Evolutionary conservation across 1,140 invertebrate genomes (phyloP).

Genomic region (Prorops nasuta): DNA sequence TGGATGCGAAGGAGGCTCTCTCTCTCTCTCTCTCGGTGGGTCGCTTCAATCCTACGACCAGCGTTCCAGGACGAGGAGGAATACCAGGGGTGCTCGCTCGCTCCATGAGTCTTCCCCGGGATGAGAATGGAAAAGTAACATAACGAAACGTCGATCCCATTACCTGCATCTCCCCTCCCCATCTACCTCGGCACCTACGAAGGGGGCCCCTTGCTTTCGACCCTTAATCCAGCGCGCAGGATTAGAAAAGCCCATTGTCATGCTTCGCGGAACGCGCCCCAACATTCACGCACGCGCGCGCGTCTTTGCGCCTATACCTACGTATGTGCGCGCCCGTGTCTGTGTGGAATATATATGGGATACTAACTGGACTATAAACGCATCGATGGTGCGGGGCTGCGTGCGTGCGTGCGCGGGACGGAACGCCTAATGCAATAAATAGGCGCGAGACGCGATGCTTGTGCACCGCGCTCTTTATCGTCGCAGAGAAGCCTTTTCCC

Average conservation of each 20-base stretch:
- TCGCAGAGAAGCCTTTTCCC: too few relatives aligned
- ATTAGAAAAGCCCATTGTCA: slow-evolving; percentile 53
- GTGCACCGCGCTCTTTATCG: too few relatives aligned
- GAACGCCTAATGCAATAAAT: too few relatives aligned
- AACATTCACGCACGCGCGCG: slow-evolving; percentile 11
- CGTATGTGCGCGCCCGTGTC: too few relatives aligned
- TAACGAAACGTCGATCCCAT: slow-evolving; percentile 59
- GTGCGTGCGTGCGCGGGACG: too few relatives aligned
- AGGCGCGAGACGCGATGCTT: too few relatives aligned
- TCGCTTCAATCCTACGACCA: too few relatives aligned
- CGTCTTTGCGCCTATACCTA: slow-evolving; percentile 7
- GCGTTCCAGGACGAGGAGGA: slow-evolving; percentile 13
- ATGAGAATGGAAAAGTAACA: slow-evolving; percentile 58
- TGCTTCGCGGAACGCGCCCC: slow-evolving; percentile 37
- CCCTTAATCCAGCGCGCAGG: slow-evolving; percentile 49
- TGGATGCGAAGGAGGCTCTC: too few relatives aligned
- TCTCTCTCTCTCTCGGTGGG: too few relatives aligned
- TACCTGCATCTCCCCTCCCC: slow-evolving; percentile 34
- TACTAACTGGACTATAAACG: too few relatives aligned
- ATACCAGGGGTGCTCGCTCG: neutral
- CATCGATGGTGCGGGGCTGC: too few relatives aligned
- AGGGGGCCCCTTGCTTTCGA: slow-evolving; percentile 30
- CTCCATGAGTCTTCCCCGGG: slow-evolving; percentile 28
- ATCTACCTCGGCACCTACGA: slow-evolving; percentile 16
- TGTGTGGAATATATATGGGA: too few relatives aligned